Base-by-base conservation (phyloP, 2,888 invertebrate genomes). In the Temnothorax rugatulus region DNA sequence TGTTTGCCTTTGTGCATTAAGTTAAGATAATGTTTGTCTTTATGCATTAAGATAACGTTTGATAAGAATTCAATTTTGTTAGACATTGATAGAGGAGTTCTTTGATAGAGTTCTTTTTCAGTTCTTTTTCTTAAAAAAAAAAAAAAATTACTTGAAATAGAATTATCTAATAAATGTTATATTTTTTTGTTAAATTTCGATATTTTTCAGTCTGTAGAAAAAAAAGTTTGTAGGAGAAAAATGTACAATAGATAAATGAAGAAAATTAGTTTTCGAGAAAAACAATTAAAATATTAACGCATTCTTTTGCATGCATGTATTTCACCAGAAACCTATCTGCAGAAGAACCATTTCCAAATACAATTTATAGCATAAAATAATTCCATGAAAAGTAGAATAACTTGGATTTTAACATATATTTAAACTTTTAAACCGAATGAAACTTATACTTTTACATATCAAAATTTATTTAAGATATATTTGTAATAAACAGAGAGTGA, bases 401-500 rank as follows among this genome's bases (percentile, higher is more conserved):
- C 4, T 44, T 44, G 0, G 7, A 15, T 25, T 64, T n/a, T 64
- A 64, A 64, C 4, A 44, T 8, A 25, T 38, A 8, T 64, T 64
- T 64, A 66, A 64, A 66, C 25, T 44, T 64, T 64, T 64, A 66
- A 64, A 66, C 25, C 25, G 1, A 64, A 64, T 41, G n/a, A 41
- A 41, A 64, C 21, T 38, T 64, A 2, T 64, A 44, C 11, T 66
- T 44, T 66, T 15, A 64, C 1, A 9, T 8, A 64, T 21, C 21
- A 8, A 44, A 25, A 66, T 41, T 66, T 64, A 64, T 41, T 64
- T 66, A 44, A 41, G 5, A 2, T n/a, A 64, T 41, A 66, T 66
- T 0, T 44, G 0, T 44, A 66, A 44, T 66, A 15, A 44, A 66
- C 34, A 34, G 41, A 64, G 18, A 66, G 21, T n/a, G 1, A 21